Conservation (phyloP, 2,113 vertebrate species). For the Diadophis punctatus region DNA sequence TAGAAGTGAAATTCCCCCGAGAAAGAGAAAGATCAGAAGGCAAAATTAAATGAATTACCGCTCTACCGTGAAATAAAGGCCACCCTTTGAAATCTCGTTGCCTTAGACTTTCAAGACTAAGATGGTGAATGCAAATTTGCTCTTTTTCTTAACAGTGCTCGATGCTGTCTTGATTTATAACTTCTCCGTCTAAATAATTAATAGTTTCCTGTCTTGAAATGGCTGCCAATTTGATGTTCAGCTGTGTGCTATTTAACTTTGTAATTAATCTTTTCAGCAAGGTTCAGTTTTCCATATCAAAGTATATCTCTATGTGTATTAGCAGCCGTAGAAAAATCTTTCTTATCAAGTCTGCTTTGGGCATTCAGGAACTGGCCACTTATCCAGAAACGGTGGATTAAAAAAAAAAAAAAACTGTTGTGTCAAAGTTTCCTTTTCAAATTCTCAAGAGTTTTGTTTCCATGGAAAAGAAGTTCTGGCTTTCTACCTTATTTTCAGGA, state of each 20-base stretch:
- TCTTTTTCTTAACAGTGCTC: slow-evolving; percentile 4
- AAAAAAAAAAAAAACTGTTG: neutral
- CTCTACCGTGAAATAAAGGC: neutral
- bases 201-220: slow-evolving; percentile 27
- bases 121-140: neutral
- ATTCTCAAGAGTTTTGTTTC: neutral
- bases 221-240: slow-evolving; percentile 5
- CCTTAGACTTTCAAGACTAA: neutral
- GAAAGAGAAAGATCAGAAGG: neutral
- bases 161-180: slow-evolving; percentile 30
- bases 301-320: neutral
- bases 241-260: slow-evolving; percentile 37
- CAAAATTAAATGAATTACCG: neutral
- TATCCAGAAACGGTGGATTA: slow-evolving; percentile 11
- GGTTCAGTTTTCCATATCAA: slow-evolving; percentile 9
- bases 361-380: neutral
- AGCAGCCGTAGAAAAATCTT: slow-evolving; percentile 1
- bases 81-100: neutral
- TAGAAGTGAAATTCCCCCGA: neutral
- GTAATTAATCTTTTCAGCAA: slow-evolving; percentile 22
- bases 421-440: neutral
- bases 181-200: slow-evolving; percentile 36
- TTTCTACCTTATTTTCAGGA: neutral
- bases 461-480: neutral
- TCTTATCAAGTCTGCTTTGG: neutral